These are phyloP conservation scores for Drosophila melanosoma DNA, from an alignment of 2,888 invertebrate genomes.

Conservation along the genomic window DNA sequence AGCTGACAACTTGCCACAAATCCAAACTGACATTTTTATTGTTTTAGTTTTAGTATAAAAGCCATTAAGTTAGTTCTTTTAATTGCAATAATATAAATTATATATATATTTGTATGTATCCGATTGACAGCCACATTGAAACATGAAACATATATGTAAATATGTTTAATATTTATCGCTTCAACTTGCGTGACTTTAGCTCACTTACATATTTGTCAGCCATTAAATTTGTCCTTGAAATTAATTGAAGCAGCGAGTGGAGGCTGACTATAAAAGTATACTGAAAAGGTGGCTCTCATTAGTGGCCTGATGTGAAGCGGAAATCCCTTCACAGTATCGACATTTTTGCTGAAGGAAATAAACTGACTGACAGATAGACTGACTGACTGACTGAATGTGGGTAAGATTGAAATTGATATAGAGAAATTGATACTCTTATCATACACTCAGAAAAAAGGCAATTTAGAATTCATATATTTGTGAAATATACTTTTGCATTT, in stretches of 20 bases:
- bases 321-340: slow-evolving; percentile 44
- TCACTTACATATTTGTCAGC: slow-evolving; percentile 25
- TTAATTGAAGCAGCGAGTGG: slow-evolving; percentile 1
- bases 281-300: slow-evolving; percentile 42
- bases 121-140: not conserved
- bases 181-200: slow-evolving; percentile 44
- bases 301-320: slow-evolving; percentile 36
- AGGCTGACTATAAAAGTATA: not conserved
- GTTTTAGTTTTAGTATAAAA: slow-evolving; percentile 1
- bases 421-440: not conserved
- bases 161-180: not conserved
- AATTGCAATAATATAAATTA: not conserved
- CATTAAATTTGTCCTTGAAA: slow-evolving; percentile 55
- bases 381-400: not conserved
- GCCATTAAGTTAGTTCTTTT: not conserved
- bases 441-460: not conserved
- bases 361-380: not conserved
- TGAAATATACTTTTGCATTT: too few relatives aligned
- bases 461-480: too few relatives aligned
- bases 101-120: not conserved
- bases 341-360: slow-evolving; percentile 40
- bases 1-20: slow-evolving; percentile 5
- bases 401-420: slow-evolving; percentile 20
- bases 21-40: slow-evolving; percentile 4
- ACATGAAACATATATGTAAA: slow-evolving; percentile 1